Base-by-base conservation (phyloP, 2,888 invertebrate species). In the Eupithecia inturbata region DNA sequence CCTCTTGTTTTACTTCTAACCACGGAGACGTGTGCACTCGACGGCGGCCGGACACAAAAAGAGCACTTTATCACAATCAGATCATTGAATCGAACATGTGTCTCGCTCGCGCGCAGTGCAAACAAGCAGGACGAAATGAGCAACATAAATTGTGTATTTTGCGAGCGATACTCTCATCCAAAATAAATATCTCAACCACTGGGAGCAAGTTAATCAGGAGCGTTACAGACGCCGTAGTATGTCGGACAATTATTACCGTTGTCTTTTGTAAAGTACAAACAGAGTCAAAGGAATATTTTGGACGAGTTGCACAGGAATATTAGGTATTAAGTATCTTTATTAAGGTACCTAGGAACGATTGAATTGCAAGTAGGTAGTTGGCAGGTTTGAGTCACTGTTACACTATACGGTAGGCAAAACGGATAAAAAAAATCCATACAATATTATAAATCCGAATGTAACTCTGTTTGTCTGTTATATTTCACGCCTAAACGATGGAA, bases 41-140 rank as follows among this genome's bases (percentile, higher is more conserved):
- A 80, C 79, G 78, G 75, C 79, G 84, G 82, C 80, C 81, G 77
- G 81, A 77, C 63, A 81, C 77, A 79, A 80, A 80, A 82, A 79
- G 78, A 82, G 75, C 78, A 81, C 79, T 79, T 84, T 83, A 82
- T 83, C 82, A 82, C 82, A 82, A 86, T 83, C 85, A 82, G 83
- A 87, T 86, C 84, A 87, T 85, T 83, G 79, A 83, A 84, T 87
- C 83, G 81, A 84, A 82, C 78, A 79, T 76, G 75, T 71, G 69
- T 79, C 79, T 79, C 83, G 79, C 82, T 90, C 84, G 75, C 82
- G 73, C 84, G 64, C 71, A 72, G 60, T 67, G 74, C 72, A 79
- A 75, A 78, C 72, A 82, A 85, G 78, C 78, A 83, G 79, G 80
- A 79, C 45, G 68, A 71, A 76, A 74, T 70, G 26, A 72, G 71